Percentiles rank a stretch among this genome's conserved stretches.
These are phyloP conservation scores for Tenthredo mesomela DNA, from an alignment of 2,888 invertebrate genomes.

Conservation along the genomic window DNA sequence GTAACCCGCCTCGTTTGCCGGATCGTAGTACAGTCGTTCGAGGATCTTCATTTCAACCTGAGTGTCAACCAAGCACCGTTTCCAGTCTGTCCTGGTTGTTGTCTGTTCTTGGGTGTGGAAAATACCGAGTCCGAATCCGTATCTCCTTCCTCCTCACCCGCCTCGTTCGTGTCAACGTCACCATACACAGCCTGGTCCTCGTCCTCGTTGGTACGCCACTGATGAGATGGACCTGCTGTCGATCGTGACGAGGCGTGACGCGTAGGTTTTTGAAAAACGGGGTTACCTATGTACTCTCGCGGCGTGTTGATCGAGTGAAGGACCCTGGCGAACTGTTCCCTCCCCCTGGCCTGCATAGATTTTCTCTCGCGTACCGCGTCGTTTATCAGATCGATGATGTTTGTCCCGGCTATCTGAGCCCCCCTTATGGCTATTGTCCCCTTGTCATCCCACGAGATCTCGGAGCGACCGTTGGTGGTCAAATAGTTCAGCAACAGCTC, in stretches of 20 bases:
- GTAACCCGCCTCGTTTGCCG: no score
- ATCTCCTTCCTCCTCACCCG: no score
- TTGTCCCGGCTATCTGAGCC: conserved; percentile 41
- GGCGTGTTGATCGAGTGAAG: conserved; percentile 25
- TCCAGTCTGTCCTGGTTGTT: no score
- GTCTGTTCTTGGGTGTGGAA: no score
- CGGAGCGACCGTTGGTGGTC: background rate
- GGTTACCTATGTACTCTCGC: conserved; percentile 44
- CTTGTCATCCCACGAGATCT: conserved; percentile 46
- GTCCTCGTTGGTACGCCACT: background rate
- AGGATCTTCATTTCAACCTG: no score
- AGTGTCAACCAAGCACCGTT: no score
- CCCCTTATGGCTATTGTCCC: conserved; percentile 26
- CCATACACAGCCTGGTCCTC: background rate
- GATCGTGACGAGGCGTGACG: background rate
- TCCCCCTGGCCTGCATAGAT: conserved; percentile 18
- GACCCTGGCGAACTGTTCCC: conserved; percentile 42
- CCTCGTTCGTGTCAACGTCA: no score
- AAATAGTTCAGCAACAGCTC: conserved; percentile 29
- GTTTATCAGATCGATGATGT: conserved; percentile 55
- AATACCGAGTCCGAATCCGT: no score
- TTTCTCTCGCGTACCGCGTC: conserved; percentile 49
- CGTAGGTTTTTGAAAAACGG: background rate
- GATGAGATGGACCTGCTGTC: background rate
- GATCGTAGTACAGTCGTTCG: no score